These are phyloP conservation scores for Mixornis gularis DNA, from an alignment of 2,113 vertebrate genomes.

Conservation along the genomic window DNA sequence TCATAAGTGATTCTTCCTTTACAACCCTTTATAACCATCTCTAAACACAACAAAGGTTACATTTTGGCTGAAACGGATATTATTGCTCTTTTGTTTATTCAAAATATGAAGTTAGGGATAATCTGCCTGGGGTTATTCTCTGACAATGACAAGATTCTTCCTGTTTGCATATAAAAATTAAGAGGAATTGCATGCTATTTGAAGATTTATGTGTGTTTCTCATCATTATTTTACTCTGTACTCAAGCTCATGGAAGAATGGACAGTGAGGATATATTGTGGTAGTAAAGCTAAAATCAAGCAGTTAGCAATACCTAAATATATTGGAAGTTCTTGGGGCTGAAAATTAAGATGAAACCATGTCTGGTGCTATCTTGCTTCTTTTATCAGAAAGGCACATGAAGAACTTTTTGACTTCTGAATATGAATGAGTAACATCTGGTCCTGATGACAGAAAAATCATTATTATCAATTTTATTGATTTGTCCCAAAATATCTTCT, in stretches of 20 bases:
- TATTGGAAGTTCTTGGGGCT: not conserved
- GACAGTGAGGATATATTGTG: not conserved
- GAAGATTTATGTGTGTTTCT: not conserved
- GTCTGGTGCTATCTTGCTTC: not conserved
- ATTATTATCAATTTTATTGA: not conserved
- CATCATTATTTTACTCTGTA: not conserved
- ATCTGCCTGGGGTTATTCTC: not conserved
- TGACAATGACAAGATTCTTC: not conserved
- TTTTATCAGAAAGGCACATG: not conserved
- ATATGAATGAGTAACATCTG: not conserved
- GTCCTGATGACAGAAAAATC: not conserved
- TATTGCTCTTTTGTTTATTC: not conserved
- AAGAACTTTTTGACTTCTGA: not conserved
- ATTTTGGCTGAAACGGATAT: not conserved
- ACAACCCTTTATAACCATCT: not conserved
- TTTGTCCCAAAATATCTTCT: not conserved
- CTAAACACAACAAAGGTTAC: not conserved
- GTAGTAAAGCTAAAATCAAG: not conserved
- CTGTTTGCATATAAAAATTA: not conserved
- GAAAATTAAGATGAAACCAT: not conserved
- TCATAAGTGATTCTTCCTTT: not conserved
- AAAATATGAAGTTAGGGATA: not conserved
- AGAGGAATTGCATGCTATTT: not conserved
- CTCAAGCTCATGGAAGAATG: not conserved
- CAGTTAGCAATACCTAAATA: not conserved